Evolutionary conservation across 1,140 invertebrate species (phyloP), one percentile per base, ranked within the genome.

Genomic region (Sweltsa coloradensis): DNA sequence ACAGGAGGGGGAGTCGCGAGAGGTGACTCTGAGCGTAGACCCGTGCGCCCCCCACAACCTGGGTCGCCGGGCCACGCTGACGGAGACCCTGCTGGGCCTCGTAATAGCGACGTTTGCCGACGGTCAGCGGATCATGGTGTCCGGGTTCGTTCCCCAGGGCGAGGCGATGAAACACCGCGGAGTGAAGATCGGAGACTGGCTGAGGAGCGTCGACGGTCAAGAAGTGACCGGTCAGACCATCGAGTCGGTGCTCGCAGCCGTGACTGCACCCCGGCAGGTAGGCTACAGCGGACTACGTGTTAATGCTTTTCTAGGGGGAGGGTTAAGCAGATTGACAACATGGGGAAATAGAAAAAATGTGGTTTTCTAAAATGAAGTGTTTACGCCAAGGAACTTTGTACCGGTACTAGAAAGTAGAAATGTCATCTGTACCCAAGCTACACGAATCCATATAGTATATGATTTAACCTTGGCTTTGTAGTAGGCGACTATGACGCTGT

Each of bases 111-210:
- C 72, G 18, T 73, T 79, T 57, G 67, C 72, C 11, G 74, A 80
- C 62, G 75, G 76, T 43, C 67, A 71, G 41, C 70, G 74, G 53
- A 68, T 83, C 34, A 73, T 83, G 63, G 72, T 85, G 14, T 70
- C 74, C 31, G 76, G 79, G 48, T 78, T 83, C 57, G 69, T 77
- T 49, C 71, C 76, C 13, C 75, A 81, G 59, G 73, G 77, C 24
- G 73, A 74, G 57, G 68, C 76, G 2, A 71, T 76, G 46, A 75
- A 74, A 50, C 69, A 69, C 34, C 67, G 71, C 49, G 75, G 71
- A 55, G 74, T 83, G 4, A 81, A 79, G 69, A 73, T 79, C 53
- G 81, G 79, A 14, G 80, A 79, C 64, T 77, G 75, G 67, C 62
- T 83, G 22, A 61, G 68, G 39, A 76, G 73, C 60, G 70, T 83